A percentile compares a stretch with the other conserved stretches of the same genome.
phyloP scores from a whole-genome alignment of 2,113 vertebrate genomes.

The Poeciliopsis retropinna region DNA sequence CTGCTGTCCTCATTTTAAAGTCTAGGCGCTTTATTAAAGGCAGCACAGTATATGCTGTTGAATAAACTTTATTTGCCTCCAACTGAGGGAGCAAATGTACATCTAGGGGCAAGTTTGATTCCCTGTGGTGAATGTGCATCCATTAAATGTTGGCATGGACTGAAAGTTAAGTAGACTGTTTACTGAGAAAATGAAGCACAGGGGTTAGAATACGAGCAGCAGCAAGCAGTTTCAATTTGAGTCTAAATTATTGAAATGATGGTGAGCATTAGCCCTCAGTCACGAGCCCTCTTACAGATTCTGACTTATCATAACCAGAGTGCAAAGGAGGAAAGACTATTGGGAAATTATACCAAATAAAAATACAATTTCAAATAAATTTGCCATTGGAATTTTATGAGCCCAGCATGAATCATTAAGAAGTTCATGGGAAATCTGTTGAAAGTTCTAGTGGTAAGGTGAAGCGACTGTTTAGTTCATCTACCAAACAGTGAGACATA shows the following conservation, averaged over 20 bases:
- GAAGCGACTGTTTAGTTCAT: background rate
- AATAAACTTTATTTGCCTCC: background rate
- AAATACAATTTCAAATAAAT: conserved; percentile 2
- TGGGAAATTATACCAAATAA: conserved; percentile 4
- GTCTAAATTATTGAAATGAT: conserved; percentile 14
- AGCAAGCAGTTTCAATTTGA: conserved; percentile 10
- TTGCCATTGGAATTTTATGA: background rate
- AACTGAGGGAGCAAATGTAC: background rate
- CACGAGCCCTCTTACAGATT: background rate
- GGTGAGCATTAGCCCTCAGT: conserved; percentile 1
- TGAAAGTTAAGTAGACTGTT: conserved; percentile 13
- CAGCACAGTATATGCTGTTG: background rate
- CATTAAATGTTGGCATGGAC: background rate
- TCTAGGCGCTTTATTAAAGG: background rate
- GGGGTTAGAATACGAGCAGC: background rate
- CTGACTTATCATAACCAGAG: background rate
- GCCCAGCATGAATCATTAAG: background rate
- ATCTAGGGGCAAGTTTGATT: background rate
- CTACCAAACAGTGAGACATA: background rate
- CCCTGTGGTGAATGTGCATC: background rate
- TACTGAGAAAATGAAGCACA: background rate
- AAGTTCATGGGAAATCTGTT: background rate
- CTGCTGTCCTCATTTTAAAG: background rate
- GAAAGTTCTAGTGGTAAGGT: background rate
- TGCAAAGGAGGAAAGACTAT: conserved; percentile 5